Base-by-base conservation (phyloP, 2,888 invertebrate genomes). In the Cheilosia impressa region DNA sequence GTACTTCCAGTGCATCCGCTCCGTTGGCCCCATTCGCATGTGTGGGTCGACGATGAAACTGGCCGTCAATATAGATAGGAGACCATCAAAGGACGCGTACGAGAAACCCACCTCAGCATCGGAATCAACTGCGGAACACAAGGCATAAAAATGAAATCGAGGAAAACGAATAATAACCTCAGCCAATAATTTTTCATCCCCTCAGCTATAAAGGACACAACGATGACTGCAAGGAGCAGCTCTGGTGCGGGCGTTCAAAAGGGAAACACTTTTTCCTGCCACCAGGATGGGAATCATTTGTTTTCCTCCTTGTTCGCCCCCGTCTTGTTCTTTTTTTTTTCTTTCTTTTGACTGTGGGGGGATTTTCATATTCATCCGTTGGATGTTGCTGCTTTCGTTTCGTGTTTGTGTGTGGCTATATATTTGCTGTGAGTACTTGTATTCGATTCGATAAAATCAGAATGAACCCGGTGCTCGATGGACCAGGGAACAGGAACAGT, bases 401-500 rank as follows among this genome's bases (percentile, higher is more conserved):
- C 38, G 57, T 63, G 38, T 6, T 38, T 60, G 9, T 55, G 24
- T 55, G 19, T 43, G 27, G 50, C 47, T 27, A 10, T 55, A 38
- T 62, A 58, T 53, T 66, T 27, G 63, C 41, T 52, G 52, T 6
- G 19, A 69, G 62, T 83, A 69, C 78, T 78, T 63, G 78, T 78
- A 63, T 73, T 63, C 57, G 78, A 78, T 79, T 73, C 73, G 83
- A 83, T 83, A 79, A 83, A 83, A 83, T 83, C 83, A 58, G 38
- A 38, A 38, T 13, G 13, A 73, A 63, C 78, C 73, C 52, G 57
- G 57, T 78, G 62, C 57, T 73, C 63, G 63, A 77, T 83, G 78
- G 68, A 83, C 57, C 68, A 68, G 38, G 50, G 57, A 31, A 63
- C 9, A 31, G 27, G 27, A 27, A 27, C 60, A 60, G 22, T 43